Evolutionary conservation across 2,888 invertebrate species (phyloP), one percentile per base, ranked within the genome.

Genomic region (Meliscaeva auricollis): DNA sequence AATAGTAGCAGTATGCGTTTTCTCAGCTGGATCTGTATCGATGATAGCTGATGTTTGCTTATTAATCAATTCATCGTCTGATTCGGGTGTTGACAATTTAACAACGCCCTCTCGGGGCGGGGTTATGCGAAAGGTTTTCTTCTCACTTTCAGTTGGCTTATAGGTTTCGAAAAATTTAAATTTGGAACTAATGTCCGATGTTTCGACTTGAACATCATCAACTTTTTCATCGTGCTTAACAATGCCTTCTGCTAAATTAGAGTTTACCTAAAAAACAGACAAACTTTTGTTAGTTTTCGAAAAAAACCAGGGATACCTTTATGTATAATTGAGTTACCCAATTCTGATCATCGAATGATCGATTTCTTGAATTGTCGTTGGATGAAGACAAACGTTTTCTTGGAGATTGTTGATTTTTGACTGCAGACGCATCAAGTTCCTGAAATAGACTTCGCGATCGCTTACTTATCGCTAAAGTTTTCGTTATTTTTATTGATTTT

Each of bases 81-180:
- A 96, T 48, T 92, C 91, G 0, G 89, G 88, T 11, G 90, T 88
- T 11, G 90, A 89, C 87, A 90, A 87, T 80, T 95, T 95, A 81
- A 94, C 94, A 93, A 95, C 94, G 87, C 95, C 95, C 89, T 97
- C 97, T 87, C 97, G 93, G 1, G 98, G 97, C 83, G 98, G 97
- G 46, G 97, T 97, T 93, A 97, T 97, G 88, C 97, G 94, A 93
- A 97, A 97, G 91, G 95, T 94, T 92, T 95, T 96, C 30, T 89
- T 91, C 26, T 94, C 93, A 88, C 94, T 94, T 88, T 95, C 95
- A 2, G 72, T 77, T 64, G 96, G 96, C 89, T 94, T 94, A 93
- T 96, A 97, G 0, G 95, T 96, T 94, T 97, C 97, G 93, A 98
- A 98, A 94, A 97, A 98, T 93, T 96, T 96, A 94, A 97, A 98